phyloP scores from a whole-genome alignment of 2,113 vertebrate genomes.

The Zootoca vivipara region DNA sequence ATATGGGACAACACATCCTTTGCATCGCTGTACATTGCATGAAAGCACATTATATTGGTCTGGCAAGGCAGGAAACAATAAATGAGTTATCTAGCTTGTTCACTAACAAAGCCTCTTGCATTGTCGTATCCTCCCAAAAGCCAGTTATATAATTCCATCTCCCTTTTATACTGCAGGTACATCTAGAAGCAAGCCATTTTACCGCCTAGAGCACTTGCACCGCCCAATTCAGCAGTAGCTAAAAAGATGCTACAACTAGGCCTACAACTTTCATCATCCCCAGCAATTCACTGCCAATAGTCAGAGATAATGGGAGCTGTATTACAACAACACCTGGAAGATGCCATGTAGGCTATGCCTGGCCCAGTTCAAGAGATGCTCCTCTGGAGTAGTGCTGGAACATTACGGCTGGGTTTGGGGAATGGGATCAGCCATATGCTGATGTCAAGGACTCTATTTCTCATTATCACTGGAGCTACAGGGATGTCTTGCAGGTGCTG shows the following conservation, averaged over 20 bases:
- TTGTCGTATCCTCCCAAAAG: neutral
- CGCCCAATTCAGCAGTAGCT: neutral
- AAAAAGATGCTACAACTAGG: too few relatives aligned
- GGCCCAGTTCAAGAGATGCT: neutral
- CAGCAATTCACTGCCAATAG: too few relatives aligned
- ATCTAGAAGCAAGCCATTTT: neutral
- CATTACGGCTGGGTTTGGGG: neutral
- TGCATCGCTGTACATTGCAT: neutral
- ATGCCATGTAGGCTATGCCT: too few relatives aligned
- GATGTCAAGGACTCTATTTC: too few relatives aligned
- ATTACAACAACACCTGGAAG: too few relatives aligned
- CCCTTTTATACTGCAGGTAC: neutral
- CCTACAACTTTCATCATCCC: too few relatives aligned
- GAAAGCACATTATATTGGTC: neutral
- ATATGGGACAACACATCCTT: slow-evolving; percentile 21
- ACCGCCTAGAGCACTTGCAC: neutral
- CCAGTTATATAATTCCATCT: neutral
- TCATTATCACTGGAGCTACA: too few relatives aligned
- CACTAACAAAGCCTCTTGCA: neutral
- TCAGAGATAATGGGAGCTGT: too few relatives aligned
- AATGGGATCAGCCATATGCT: too few relatives aligned
- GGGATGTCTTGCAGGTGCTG: too few relatives aligned
- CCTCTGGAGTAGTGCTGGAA: neutral
- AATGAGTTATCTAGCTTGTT: slow-evolving; percentile 9
- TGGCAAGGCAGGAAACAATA: neutral